Base-by-base conservation (phyloP, 2,797 vertebrate genomes). In the Silurus aristotelis region DNA sequence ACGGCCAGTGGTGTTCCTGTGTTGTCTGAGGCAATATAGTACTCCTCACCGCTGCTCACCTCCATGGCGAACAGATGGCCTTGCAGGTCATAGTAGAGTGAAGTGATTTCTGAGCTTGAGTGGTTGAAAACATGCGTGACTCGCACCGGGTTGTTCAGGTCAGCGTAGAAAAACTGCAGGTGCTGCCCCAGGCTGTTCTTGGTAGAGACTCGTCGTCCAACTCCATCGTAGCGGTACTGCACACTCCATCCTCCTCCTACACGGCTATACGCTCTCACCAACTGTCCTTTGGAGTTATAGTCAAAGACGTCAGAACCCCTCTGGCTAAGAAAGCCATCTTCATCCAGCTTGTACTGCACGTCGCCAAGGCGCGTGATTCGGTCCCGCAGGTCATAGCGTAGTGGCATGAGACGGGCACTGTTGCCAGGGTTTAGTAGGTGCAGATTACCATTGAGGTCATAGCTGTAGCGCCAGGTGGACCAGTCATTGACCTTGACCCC, bases 61-160 rank as follows among this genome's bases (percentile, higher is more conserved):
- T 99, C 98, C 98, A 99, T 99, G 83, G 98, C 98, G 82, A 99
- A 99, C 89, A 99, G 96, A 92, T 99, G 98, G 25, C 98, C 98
- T 93, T 99, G 98, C 85, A 99, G 95, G 89, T 99, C 98, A 0
- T 99, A 99, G 93, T 99, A 99, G 75, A 99, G 95, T 0, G 98
- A 99, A 6, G 97, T 96, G 85, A 99, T 99, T 92, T 99, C 98
- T 0, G 98, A 99, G 90, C 98, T 99, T 87, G 98, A 99, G 92
- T 99, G 98, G 87, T 99, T 99, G 91, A 99, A 99, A 89, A 99
- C 96, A 2, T 99, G 98, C 5, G 98, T 99, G 91, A 99, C 94
- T 86, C 97, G 95, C 0, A 96, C 96, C 0, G 98, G 98, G 89
- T 99, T 97, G 95, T 98, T 97, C 78, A 99, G 97, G 92, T 99